A percentile compares a stretch with the other conserved stretches of the same genome.
Evolutionary conservation across 2,113 vertebrate species (phyloP).

Genomic region (Pluvialis apricaria): DNA sequence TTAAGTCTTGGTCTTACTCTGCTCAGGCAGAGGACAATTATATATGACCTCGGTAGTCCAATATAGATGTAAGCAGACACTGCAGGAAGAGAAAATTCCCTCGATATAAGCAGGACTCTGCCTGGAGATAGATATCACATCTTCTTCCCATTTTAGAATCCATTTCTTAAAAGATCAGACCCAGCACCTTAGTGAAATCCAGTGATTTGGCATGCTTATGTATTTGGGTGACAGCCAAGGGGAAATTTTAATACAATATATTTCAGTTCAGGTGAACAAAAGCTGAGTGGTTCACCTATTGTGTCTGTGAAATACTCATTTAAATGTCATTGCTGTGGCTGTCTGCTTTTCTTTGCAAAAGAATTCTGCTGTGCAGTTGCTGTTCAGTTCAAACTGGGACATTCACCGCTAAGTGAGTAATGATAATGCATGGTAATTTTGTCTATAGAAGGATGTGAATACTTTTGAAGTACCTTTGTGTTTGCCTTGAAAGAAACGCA

Average conservation of each 20-base stretch:
- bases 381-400: neutral
- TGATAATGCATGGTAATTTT: neutral
- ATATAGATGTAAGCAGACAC: neutral
- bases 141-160: neutral
- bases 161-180: neutral
- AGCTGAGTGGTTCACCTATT: neutral
- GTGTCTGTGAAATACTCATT: neutral
- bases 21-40: neutral
- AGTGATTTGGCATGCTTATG: neutral
- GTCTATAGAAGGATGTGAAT: neutral
- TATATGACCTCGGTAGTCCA: accelerated
- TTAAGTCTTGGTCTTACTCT: neutral
- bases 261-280: neutral
- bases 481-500: neutral
- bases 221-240: neutral
- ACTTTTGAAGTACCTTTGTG: neutral
- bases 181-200: neutral
- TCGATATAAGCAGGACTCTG: neutral
- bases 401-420: neutral
- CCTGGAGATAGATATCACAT: neutral
- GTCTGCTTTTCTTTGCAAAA: neutral
- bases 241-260: neutral
- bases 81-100: neutral
- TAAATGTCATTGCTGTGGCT: neutral
- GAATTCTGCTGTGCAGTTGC: neutral